These are phyloP conservation scores for Linnaemya tessellans DNA, from an alignment of 2,888 invertebrate species.

Conservation along the genomic window DNA sequence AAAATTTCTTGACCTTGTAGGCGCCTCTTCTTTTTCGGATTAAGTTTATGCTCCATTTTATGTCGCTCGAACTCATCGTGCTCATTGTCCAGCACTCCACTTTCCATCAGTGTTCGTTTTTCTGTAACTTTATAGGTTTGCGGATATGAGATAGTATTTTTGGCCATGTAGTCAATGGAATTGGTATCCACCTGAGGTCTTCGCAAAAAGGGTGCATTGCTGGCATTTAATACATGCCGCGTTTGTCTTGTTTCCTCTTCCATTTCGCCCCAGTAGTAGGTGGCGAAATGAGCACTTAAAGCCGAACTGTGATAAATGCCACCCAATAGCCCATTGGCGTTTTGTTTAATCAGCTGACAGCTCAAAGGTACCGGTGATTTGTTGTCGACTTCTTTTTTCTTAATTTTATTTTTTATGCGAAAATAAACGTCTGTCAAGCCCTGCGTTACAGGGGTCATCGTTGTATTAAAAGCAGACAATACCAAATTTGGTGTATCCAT, in stretches of 20 bases:
- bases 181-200: conserved; percentile 75
- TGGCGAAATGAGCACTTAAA: conserved; percentile 79
- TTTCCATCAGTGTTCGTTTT: conserved; percentile 76
- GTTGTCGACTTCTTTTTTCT: conserved; percentile 74
- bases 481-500: conserved; percentile 79
- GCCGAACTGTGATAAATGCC: conserved; percentile 81
- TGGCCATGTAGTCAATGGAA: conserved; percentile 64
- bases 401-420: conserved; percentile 78
- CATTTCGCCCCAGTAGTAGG: conserved; percentile 76
- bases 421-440: conserved; percentile 80
- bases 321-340: conserved; percentile 77
- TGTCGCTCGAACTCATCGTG: conserved; percentile 51
- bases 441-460: conserved; percentile 81
- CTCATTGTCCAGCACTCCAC: conserved; percentile 55
- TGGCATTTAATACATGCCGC: conserved; percentile 73
- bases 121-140: conserved; percentile 74
- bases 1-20: conserved; percentile 70
- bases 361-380: conserved; percentile 79
- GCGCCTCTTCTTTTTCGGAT: conserved; percentile 74
- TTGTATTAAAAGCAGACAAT: conserved; percentile 80
- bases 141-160: conserved; percentile 76
- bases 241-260: conserved; percentile 53
- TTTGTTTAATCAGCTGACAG: conserved; percentile 79
- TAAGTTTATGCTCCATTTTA: conserved; percentile 62
- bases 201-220: conserved; percentile 80